These are phyloP conservation scores for Thecocarcelia acutangulata DNA, from an alignment of 2,888 invertebrate species.

Conservation along the genomic window DNA sequence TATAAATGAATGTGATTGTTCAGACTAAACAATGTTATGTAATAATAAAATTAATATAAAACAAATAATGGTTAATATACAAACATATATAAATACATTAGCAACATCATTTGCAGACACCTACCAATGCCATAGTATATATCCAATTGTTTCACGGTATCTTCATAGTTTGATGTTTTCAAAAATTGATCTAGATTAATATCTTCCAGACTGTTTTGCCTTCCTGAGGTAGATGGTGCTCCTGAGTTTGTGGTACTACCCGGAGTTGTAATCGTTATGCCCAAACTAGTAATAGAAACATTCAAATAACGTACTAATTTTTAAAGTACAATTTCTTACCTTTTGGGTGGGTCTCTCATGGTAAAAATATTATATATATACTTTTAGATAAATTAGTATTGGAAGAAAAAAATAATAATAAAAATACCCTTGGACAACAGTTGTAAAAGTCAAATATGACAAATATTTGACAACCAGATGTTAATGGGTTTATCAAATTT, in stretches of 20 bases:
- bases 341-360: constrained; percentile 77
- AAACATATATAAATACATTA: not conserved
- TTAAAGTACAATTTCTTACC: constrained; percentile 69
- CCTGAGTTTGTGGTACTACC: constrained; percentile 71
- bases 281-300: constrained; percentile 71
- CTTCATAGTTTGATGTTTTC: constrained; percentile 93
- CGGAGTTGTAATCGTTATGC: constrained; percentile 68
- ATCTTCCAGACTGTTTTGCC: constrained; percentile 88
- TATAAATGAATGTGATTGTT: not conserved
- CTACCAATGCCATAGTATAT: constrained; percentile 96
- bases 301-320: not conserved
- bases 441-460: constrained; percentile 77
- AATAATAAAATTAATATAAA: constrained; percentile 30
- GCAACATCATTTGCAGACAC: constrained; percentile 64
- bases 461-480: constrained; percentile 68
- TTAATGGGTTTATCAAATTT: constrained; percentile 2
- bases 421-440: constrained; percentile 75
- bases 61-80: not conserved
- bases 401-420: constrained; percentile 44
- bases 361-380: constrained; percentile 38
- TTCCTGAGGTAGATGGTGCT: constrained; percentile 73
- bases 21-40: constrained; percentile 47
- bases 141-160: constrained; percentile 93
- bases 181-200: constrained; percentile 90
- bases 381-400: not conserved